Base-by-base conservation (phyloP, 1,140 invertebrate genomes). In the Akabosia matsudoensis region DNA sequence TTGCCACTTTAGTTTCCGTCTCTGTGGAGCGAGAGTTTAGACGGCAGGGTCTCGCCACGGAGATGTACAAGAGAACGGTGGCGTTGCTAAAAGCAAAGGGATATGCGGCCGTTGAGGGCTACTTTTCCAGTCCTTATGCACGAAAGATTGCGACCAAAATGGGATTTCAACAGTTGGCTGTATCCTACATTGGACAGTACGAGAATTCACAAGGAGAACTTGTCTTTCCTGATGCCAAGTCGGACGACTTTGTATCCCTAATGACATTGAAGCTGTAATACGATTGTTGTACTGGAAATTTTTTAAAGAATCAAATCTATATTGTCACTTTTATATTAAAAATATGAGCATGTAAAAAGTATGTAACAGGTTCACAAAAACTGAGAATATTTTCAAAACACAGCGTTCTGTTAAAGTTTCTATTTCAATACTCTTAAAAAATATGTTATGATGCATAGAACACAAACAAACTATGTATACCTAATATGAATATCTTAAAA, bases 101-200 rank as follows among this genome's bases (percentile, higher is more conserved):
- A 1, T 76, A 54, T 54, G 30, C n/a, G 7, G 70, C 52, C 18
- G 54, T 76, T 10, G 26, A 56, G 14, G 34, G 70, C 51, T 45
- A 28, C 16, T 73, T 73, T 37, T 74, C 70, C 7, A 54, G 52
- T 33, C 75, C 75, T 22, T 37, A 22, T n/a, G 70, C 37, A 14
- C 14, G 72, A 52, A 74, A 31, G 33, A 56, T 76, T 33, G 75
- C 56, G 0, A 73, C 74, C 31, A 79, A 77, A 64, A 30, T 79
- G 56, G 78, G 78, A 52, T 79, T 79, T 67, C n/a, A 73, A 22
- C 75, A 79, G 52, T 70, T 79, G 7, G 74, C 72, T 1, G 33
- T 75, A 54, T 26, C 61, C 0, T 67, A 76, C 24, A 70, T 76
- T 67, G 64, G 73, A 26, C 61, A 79, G 33, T 70, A 73, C 14